phyloP scores from a whole-genome alignment of 2,888 invertebrate genomes.

The Cerastoderma edule region DNA sequence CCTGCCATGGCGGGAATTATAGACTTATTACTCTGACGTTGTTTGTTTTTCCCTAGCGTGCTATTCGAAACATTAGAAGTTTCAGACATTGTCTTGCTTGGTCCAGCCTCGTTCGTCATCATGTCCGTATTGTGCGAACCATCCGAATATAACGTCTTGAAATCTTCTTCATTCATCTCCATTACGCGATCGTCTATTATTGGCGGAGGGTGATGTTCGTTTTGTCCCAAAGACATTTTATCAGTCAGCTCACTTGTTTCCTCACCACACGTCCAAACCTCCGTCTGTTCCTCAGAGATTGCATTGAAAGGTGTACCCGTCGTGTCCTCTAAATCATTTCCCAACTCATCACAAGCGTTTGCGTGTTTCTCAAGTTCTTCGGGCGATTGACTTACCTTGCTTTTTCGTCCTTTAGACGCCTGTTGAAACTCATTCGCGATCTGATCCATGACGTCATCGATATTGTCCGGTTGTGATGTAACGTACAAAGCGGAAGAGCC shows the following conservation, averaged over 20 bases:
- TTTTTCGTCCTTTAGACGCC: neutral
- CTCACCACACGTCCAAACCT: slow-evolving; percentile 6
- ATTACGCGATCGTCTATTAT: neutral
- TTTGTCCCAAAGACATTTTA: neutral
- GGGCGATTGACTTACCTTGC: neutral
- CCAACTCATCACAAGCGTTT: neutral
- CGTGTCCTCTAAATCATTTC: neutral
- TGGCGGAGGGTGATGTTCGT: neutral
- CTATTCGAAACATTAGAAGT: neutral
- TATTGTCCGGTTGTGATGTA: neutral
- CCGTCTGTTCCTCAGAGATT: slow-evolving; percentile 6
- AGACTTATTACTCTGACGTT: too few species aligned
- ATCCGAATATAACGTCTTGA: neutral
- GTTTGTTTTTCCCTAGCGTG: neutral
- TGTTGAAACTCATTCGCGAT: slow-evolving; percentile 14
- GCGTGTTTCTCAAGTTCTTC: neutral
- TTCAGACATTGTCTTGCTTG: neutral
- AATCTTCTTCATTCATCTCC: neutral
- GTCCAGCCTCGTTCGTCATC: neutral
- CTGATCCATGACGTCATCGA: slow-evolving; percentile 4
- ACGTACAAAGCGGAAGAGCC: slow-evolving; percentile 8
- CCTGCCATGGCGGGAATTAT: too few species aligned
- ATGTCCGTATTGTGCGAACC: neutral
- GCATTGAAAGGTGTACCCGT: neutral
- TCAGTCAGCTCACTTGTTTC: neutral